A percentile compares a stretch with the other conserved stretches of the same genome.
Conservation (phyloP, 1,140 invertebrate genomes). For the Nylanderia fulva region DNA sequence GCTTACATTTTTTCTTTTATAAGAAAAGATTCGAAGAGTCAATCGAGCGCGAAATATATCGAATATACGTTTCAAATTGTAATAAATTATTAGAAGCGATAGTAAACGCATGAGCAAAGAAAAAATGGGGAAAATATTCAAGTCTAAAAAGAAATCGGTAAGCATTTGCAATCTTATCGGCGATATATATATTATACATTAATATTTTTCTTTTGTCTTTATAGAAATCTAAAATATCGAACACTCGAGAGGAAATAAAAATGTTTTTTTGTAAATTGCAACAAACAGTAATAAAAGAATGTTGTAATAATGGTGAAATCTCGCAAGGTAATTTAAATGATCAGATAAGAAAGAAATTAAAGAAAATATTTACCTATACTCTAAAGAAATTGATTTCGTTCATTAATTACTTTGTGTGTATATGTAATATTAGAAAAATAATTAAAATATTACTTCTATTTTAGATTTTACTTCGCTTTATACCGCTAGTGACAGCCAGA, state of each 20-base stretch:
- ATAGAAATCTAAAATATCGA: not conserved
- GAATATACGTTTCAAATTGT: not conserved
- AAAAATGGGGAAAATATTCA: not conserved
- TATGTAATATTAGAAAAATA: not conserved
- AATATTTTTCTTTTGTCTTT: not conserved
- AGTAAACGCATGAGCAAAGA: not conserved
- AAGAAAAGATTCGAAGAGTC: not conserved
- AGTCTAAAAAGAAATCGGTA: not conserved
- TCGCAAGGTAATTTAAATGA: not conserved
- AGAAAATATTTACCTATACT: not conserved
- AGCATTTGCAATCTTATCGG: not conserved
- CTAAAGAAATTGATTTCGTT: not conserved
- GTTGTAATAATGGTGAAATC: not conserved
- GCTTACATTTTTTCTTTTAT: too few species aligned
- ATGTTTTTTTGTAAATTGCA: constrained; percentile 68
- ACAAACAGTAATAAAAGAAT: not conserved
- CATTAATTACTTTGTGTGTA: not conserved
- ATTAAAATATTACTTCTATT: not conserved
- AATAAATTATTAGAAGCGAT: not conserved
- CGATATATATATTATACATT: not conserved
- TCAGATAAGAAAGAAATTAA: constrained; percentile 6
- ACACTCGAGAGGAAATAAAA: not conserved
- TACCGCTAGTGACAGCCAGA: not conserved
- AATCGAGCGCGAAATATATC: not conserved
- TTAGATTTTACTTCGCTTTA: not conserved